Conservation (phyloP, 2,797 vertebrate genomes). For the Paedocypris micromegethes region DNA sequence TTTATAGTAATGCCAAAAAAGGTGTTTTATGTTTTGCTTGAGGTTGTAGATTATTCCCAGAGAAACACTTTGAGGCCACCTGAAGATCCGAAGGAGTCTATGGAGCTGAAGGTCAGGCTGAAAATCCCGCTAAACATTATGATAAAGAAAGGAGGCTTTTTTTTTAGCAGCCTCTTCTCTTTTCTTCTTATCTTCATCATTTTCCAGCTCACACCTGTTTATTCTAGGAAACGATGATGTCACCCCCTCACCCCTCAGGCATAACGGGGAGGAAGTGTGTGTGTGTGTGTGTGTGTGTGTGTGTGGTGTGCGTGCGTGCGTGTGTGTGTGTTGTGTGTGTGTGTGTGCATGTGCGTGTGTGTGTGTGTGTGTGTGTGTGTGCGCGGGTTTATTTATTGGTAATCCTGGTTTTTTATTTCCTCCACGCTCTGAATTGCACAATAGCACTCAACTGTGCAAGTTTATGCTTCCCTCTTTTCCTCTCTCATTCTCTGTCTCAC, state of each 20-base stretch:
- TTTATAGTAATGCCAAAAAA: too few species aligned
- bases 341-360: constrained; percentile 5
- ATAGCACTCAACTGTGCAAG: constrained; percentile 66
- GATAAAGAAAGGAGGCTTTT: constrained; percentile 37
- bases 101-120: constrained; percentile 59
- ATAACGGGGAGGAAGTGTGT: constrained; percentile 44
- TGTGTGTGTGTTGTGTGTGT: constrained; percentile 42
- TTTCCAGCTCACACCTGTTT: constrained; percentile 70
- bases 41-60: constrained; percentile 21
- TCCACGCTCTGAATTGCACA: constrained; percentile 53
- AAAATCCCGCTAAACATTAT: constrained; percentile 50
- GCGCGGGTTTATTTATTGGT: constrained; percentile 63
- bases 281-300: constrained; percentile 30
- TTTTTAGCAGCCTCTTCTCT: constrained; percentile 22
- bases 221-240: constrained; percentile 72
- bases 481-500: constrained; percentile 44
- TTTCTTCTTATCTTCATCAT: constrained; percentile 41
- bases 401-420: constrained; percentile 64
- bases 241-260: constrained; percentile 61
- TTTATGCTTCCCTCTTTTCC: constrained; percentile 52
- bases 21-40: constrained; percentile 18
- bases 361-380: constrained; percentile 1
- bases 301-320: constrained; percentile 1
- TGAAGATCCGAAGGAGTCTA: neutral
- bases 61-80: constrained; percentile 26